These are phyloP conservation scores for Mus minutoides DNA, from an alignment of 2,797 vertebrate species.

Conservation along the genomic window DNA sequence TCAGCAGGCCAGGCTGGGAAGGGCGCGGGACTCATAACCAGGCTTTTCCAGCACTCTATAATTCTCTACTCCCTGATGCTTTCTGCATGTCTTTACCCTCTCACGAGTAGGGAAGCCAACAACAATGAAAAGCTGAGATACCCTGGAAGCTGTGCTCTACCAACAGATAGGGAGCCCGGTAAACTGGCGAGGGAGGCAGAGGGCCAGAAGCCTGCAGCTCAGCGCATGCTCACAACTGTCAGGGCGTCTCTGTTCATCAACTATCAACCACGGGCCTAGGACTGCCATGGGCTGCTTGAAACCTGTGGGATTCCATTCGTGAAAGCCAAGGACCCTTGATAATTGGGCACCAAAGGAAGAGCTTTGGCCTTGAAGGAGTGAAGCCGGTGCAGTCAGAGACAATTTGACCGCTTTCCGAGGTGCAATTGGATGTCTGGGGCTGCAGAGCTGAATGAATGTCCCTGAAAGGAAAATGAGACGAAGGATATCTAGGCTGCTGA, in stretches of 20 bases:
- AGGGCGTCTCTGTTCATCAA: neutral
- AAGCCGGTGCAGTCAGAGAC: neutral
- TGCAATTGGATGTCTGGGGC: neutral
- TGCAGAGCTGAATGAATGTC: neutral
- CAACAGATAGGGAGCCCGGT: no score
- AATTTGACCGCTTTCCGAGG: neutral
- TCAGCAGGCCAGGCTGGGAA: neutral
- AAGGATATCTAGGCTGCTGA: neutral
- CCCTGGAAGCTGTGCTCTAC: fast-evolving
- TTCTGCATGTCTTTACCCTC: neutral
- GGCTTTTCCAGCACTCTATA: neutral
- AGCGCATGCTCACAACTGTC: neutral
- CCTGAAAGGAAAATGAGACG: neutral
- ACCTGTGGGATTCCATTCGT: neutral
- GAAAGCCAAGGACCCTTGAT: conserved; percentile 56
- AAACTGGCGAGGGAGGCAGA: neutral
- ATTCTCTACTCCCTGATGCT: neutral
- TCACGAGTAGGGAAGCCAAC: neutral
- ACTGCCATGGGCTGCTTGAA: neutral
- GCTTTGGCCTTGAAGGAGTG: neutral
- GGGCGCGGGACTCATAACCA: neutral
- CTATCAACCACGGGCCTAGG: neutral
- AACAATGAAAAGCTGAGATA: neutral
- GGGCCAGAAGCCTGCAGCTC: neutral
- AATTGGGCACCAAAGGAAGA: conserved; percentile 59